These are phyloP conservation scores for Tigriopus japonicus DNA, from an alignment of 1,140 invertebrate species.

Conservation along the genomic window DNA sequence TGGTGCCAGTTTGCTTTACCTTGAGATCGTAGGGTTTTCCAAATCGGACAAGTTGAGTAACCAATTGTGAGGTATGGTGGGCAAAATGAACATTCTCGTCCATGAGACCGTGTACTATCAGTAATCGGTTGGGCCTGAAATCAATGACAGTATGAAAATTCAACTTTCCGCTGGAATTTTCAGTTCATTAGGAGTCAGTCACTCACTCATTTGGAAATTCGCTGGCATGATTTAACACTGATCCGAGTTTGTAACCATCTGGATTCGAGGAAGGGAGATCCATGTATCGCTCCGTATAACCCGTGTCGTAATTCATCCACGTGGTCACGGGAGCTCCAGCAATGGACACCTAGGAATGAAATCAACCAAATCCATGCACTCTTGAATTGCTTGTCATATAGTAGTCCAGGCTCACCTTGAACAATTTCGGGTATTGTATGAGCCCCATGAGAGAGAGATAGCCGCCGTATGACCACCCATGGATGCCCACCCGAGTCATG, in stretches of 20 bases:
- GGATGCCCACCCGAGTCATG: constrained; percentile 73
- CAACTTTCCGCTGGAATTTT: neutral
- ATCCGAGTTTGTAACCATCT: constrained; percentile 53
- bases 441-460: constrained; percentile 69
- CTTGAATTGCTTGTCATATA: neutral
- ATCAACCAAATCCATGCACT: neutral
- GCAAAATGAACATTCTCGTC: constrained; percentile 99
- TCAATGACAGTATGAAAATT: too few relatives aligned
- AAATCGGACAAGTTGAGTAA: constrained; percentile 67
- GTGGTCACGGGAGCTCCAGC: constrained; percentile 92
- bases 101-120: constrained; percentile 94
- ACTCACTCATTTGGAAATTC: constrained; percentile 78
- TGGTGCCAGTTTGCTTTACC: constrained; percentile 25
- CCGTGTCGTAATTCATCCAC: constrained; percentile 85
- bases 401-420: constrained; percentile 42
- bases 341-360: constrained; percentile 44
- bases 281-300: constrained; percentile 96
- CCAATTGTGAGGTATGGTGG: constrained; percentile 74
- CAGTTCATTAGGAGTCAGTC: constrained; percentile 18
- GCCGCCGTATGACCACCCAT: constrained; percentile 96
- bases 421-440: constrained; percentile 57
- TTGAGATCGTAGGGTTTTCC: constrained; percentile 83
- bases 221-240: constrained; percentile 53
- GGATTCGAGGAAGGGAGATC: constrained; percentile 63
- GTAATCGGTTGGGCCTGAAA: constrained; percentile 61